Conservation (phyloP, 1,140 invertebrate species). For the Maniola jurtina region DNA sequence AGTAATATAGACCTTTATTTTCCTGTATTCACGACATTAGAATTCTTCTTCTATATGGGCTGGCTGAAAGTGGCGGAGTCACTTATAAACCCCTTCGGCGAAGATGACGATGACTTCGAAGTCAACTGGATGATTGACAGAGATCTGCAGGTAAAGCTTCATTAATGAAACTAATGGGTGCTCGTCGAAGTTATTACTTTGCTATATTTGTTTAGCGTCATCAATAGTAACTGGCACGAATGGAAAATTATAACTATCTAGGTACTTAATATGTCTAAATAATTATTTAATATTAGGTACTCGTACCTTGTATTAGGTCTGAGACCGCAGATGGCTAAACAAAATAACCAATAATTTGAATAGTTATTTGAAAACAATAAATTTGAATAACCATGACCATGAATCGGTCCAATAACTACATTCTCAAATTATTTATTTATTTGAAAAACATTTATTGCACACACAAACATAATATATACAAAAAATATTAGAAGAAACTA, state of each 20-base stretch:
- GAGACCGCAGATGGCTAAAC: neutral
- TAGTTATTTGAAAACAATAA: neutral
- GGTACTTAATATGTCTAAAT: no score
- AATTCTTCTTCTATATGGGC: conserved; percentile 95
- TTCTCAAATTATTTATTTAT: neutral
- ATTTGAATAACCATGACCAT: neutral
- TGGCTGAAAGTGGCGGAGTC: conserved; percentile 94
- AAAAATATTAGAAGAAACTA: no score
- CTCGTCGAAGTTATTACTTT: neutral
- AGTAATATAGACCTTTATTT: conserved; percentile 88
- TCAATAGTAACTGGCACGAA: neutral
- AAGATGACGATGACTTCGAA: conserved; percentile 91
- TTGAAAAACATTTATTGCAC: no score
- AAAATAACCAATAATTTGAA: neutral
- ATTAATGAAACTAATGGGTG: neutral
- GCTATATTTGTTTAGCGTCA: neutral
- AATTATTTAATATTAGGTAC: no score
- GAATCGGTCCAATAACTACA: neutral
- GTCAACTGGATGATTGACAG: conserved; percentile 94
- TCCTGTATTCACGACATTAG: conserved; percentile 91
- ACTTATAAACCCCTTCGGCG: conserved; percentile 93
- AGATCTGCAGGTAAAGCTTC: conserved; percentile 84
- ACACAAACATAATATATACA: no score
- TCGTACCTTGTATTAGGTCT: no score
- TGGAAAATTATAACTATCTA: neutral